phyloP scores from a whole-genome alignment of 2,797 vertebrate species.

The Ataeniobius toweri region DNA sequence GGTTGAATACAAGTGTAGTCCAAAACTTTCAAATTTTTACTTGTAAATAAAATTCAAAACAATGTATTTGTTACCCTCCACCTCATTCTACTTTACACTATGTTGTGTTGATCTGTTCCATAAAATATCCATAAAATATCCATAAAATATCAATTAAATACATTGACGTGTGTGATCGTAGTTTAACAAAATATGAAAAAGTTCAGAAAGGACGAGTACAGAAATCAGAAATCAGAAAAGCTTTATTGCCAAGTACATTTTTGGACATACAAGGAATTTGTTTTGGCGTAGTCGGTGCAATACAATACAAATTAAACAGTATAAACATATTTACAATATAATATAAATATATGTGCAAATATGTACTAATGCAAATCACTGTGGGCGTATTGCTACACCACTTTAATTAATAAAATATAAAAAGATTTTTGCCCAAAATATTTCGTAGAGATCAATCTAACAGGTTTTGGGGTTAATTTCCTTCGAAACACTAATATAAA shows the following conservation, averaged over 20 bases:
- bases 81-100: background rate
- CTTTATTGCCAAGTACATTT: too few species aligned
- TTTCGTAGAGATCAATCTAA: background rate
- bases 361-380: background rate
- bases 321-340: too few species aligned
- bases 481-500: background rate
- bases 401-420: background rate
- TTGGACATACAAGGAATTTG: too few species aligned
- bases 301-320: too few species aligned
- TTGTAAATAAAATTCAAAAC: too few species aligned
- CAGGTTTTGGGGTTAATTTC: background rate
- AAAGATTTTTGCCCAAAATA: background rate
- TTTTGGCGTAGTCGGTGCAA: too few species aligned
- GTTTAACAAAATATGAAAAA: background rate
- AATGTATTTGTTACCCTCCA: background rate
- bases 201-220: background rate
- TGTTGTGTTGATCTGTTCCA: background rate
- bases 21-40: too few species aligned
- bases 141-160: background rate
- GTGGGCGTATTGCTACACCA: background rate
- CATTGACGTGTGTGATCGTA: background rate
- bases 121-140: background rate
- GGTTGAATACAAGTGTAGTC: background rate
- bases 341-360: too few species aligned
- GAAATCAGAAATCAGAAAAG: too few species aligned